These are phyloP conservation scores for Etia nguti DNA, from an alignment of 2,113 vertebrate genomes.

Conservation along the genomic window DNA sequence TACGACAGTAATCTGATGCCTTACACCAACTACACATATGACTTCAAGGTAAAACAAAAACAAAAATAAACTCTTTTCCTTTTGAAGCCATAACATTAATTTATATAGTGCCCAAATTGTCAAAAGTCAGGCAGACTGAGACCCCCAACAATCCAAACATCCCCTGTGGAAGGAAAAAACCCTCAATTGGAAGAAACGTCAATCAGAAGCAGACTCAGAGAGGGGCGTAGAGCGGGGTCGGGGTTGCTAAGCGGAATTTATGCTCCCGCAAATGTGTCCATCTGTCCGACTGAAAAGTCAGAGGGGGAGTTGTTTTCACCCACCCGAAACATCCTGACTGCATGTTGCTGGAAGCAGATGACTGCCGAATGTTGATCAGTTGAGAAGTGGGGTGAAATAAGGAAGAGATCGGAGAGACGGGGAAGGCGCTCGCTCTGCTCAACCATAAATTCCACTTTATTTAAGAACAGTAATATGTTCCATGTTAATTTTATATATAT, in stretches of 20 bases:
- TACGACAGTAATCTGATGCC: conserved; percentile 97
- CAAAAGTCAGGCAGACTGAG: fast-evolving
- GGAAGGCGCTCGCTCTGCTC: too few species aligned
- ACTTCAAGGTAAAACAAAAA: conserved; percentile 84
- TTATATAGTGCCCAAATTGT: fast-evolving
- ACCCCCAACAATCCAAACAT: neutral
- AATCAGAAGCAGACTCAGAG: neutral
- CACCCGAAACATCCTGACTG: fast-evolving
- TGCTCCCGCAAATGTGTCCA: neutral
- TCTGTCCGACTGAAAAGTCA: neutral
- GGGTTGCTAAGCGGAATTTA: neutral
- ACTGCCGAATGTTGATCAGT: too few species aligned
- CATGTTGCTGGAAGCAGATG: too few species aligned
- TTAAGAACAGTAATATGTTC: too few species aligned
- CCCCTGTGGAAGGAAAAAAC: neutral
- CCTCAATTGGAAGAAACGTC: neutral
- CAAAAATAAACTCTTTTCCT: fast-evolving
- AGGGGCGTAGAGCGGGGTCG: fast-evolving
- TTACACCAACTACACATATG: conserved; percentile 99
- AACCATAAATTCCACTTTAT: too few species aligned
- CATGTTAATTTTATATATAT: too few species aligned
- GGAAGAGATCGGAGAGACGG: too few species aligned
- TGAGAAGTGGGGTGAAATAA: too few species aligned
- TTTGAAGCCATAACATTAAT: fast-evolving
- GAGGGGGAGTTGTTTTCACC: neutral